These are phyloP conservation scores for Manduca sexta DNA, from an alignment of 1,140 invertebrate species.

Conservation along the genomic window DNA sequence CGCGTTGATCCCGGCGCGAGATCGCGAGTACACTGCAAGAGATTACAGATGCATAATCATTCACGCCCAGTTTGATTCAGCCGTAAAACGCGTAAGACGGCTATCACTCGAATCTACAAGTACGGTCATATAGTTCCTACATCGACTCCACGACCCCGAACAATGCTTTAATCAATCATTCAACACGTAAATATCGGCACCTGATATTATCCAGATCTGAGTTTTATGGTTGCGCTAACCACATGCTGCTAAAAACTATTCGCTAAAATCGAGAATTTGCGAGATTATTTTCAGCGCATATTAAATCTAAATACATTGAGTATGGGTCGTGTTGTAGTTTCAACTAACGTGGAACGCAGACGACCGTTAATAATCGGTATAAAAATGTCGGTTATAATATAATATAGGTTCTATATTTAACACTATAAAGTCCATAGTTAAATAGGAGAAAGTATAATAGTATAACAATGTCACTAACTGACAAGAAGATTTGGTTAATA, in stretches of 20 bases:
- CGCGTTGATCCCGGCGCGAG: slow-evolving; percentile 31
- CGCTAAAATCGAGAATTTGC: slow-evolving; percentile 40
- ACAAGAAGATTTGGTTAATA: no score
- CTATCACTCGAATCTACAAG: background rate
- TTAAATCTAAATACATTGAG: slow-evolving; percentile 5
- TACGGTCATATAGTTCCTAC: slow-evolving; percentile 4
- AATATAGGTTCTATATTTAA: no score
- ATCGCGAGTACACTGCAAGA: slow-evolving; percentile 39
- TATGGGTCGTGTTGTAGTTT: background rate
- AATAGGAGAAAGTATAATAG: no score
- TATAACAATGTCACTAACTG: no score
- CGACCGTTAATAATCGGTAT: no score
- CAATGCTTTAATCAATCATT: slow-evolving; percentile 60
- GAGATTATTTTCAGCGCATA: slow-evolving; percentile 19
- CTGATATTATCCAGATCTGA: slow-evolving; percentile 47
- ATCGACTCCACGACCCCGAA: slow-evolving; percentile 21
- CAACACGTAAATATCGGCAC: slow-evolving; percentile 43
- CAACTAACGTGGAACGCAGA: no score
- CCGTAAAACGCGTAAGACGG: slow-evolving; percentile 43
- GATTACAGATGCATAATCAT: slow-evolving; percentile 51
- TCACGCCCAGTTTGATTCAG: slow-evolving; percentile 42
- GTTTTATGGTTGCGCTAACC: slow-evolving; percentile 57
- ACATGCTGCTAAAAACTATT: slow-evolving; percentile 41
- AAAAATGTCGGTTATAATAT: no score
- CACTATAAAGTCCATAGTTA: no score